Evolutionary conservation across 2,113 vertebrate species (phyloP).

Genomic region (Lontra canadensis): DNA sequence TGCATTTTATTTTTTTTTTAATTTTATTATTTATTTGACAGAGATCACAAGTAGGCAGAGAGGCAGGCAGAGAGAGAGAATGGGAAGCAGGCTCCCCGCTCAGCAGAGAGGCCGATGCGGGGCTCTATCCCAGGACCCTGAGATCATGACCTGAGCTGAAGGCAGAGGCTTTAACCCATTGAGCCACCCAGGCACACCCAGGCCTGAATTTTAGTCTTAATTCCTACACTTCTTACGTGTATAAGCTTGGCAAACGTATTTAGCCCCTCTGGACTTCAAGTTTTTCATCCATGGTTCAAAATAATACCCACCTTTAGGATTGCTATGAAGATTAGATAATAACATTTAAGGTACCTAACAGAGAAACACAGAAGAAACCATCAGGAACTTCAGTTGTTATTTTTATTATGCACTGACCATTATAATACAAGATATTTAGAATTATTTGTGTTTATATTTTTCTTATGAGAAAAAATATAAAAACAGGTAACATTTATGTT

Average conservation of each 20-base stretch:
- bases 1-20: no score
- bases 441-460: neutral
- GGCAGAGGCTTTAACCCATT: no score
- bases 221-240: neutral
- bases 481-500: neutral
- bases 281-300: neutral
- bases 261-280: neutral
- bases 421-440: constrained; percentile 5
- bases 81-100: no score
- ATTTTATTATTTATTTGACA: no score
- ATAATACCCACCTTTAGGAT: neutral
- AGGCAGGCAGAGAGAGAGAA: no score
- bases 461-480: neutral
- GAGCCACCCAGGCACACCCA: no score
- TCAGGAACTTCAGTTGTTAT: neutral
- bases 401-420: neutral
- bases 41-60: no score
- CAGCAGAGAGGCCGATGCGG: no score
- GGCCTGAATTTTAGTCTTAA: neutral
- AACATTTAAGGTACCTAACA: neutral
- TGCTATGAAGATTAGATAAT: neutral
- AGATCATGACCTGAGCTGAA: no score
- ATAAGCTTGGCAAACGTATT: neutral
- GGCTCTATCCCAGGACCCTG: no score
- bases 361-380: neutral